Evolutionary conservation across 2,797 vertebrate genomes (phyloP).

Genomic region (Helarctos malayanus): DNA sequence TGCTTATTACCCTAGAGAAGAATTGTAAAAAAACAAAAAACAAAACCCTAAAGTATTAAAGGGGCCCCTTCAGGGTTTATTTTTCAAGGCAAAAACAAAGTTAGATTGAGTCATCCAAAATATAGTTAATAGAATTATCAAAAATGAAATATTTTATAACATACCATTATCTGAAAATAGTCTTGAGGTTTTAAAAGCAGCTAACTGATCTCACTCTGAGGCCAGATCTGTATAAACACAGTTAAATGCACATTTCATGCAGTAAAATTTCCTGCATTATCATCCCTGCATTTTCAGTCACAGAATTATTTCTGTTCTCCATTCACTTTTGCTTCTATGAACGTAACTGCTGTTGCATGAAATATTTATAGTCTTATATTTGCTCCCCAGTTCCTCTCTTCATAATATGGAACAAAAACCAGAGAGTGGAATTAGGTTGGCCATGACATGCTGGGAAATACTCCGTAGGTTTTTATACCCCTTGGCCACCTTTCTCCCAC

Average conservation of each 20-base stretch:
- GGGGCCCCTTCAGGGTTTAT: not conserved
- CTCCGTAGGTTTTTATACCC: not conserved
- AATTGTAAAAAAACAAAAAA: not conserved
- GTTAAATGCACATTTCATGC: not conserved
- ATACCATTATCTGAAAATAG: not conserved
- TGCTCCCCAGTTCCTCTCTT: not conserved
- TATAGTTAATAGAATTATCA: not conserved
- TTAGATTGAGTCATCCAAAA: not conserved
- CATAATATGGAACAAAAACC: not conserved
- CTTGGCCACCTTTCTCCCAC: not conserved
- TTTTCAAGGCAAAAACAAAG: not conserved
- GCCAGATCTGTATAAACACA: not conserved
- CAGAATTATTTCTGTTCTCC: not conserved
- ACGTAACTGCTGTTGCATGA: not conserved
- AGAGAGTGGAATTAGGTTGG: not conserved
- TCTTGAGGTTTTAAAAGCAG: not conserved
- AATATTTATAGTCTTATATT: not conserved
- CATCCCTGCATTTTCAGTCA: not conserved
- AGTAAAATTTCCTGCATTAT: not conserved
- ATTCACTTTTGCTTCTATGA: not conserved
- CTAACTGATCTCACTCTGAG: not conserved
- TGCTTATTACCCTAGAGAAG: conserved; percentile 1
- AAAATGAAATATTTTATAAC: conserved; percentile 22
- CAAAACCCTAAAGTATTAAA: not conserved
- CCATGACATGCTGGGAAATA: not conserved